Conservation (phyloP, 2,797 vertebrate species). For the Crocidura indochinensis region DNA sequence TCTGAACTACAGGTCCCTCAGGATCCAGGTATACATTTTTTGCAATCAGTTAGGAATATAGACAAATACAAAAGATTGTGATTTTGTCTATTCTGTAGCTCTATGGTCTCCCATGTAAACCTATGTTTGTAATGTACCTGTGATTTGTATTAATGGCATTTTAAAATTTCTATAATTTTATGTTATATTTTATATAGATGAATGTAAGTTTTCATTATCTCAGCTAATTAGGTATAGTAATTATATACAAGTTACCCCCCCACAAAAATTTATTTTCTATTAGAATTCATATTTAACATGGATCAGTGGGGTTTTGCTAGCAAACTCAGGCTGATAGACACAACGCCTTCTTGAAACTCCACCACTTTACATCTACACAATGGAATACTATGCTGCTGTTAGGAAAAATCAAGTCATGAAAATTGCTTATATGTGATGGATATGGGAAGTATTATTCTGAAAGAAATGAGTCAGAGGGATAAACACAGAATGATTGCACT, state of each 20-base stretch:
- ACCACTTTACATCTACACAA: no score
- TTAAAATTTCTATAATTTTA: slow-evolving; percentile 28
- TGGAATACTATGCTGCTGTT: no score
- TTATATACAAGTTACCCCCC: slow-evolving; percentile 1
- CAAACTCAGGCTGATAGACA: not conserved
- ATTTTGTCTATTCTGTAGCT: not conserved
- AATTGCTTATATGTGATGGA: no score
- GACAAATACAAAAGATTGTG: not conserved
- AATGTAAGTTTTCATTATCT: not conserved
- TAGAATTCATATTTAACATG: not conserved
- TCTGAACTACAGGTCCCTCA: not conserved
- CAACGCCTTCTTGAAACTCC: not conserved
- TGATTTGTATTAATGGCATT: slow-evolving; percentile 1
- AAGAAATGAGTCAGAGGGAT: no score
- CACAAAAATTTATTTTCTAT: not conserved
- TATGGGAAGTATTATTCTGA: no score
- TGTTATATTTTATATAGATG: slow-evolving; percentile 32
- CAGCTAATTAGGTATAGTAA: slow-evolving; percentile 37
- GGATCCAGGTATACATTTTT: not conserved
- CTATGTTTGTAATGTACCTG: not conserved
- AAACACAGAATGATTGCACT: no score
- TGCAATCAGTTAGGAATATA: not conserved
- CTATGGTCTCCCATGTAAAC: not conserved
- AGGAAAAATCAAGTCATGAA: no score
- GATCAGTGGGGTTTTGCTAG: not conserved